phyloP scores from a whole-genome alignment of 2,113 vertebrate genomes.

The Amazona vittata region DNA sequence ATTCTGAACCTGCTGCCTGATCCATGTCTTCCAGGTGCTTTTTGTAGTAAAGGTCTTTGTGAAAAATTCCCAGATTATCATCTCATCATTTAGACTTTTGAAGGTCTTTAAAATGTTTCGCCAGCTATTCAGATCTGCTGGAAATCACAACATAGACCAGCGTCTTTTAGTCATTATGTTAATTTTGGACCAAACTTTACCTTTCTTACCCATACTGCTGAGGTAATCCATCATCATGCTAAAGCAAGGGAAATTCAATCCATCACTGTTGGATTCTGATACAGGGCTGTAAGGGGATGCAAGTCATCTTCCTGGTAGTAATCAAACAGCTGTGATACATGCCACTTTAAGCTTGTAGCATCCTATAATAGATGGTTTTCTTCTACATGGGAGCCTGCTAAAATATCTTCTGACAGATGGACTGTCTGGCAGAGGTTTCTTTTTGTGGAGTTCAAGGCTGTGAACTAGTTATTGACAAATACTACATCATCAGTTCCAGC shows the following conservation, averaged over 20 bases:
- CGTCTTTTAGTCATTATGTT: slow-evolving; percentile 60
- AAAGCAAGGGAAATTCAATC: slow-evolving; percentile 73
- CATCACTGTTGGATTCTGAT: slow-evolving; percentile 78
- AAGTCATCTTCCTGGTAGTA: slow-evolving; percentile 76
- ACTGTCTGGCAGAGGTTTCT: slow-evolving; percentile 74
- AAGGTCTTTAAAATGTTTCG: background rate
- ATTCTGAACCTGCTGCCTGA: background rate
- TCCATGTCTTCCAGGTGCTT: background rate
- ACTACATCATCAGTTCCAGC: slow-evolving; percentile 83
- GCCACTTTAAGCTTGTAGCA: slow-evolving; percentile 77
- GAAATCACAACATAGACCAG: slow-evolving; percentile 15
- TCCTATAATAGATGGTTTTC: slow-evolving; percentile 77
- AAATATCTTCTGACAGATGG: slow-evolving; percentile 75
- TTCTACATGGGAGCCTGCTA: slow-evolving; percentile 69
- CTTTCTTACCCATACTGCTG: slow-evolving; percentile 60
- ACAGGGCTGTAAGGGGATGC: slow-evolving; percentile 67
- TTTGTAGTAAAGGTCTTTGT: background rate
- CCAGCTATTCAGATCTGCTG: slow-evolving; percentile 3
- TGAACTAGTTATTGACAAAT: slow-evolving; percentile 85
- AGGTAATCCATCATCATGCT: slow-evolving; percentile 78
- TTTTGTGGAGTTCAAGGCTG: slow-evolving; percentile 76
- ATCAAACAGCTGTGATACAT: slow-evolving; percentile 84
- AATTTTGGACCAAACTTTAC: slow-evolving; percentile 71
- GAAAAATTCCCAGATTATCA: background rate
- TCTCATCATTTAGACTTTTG: background rate